phyloP scores from a whole-genome alignment of 2,888 invertebrate genomes.

The Yponomeuta sedellus region DNA sequence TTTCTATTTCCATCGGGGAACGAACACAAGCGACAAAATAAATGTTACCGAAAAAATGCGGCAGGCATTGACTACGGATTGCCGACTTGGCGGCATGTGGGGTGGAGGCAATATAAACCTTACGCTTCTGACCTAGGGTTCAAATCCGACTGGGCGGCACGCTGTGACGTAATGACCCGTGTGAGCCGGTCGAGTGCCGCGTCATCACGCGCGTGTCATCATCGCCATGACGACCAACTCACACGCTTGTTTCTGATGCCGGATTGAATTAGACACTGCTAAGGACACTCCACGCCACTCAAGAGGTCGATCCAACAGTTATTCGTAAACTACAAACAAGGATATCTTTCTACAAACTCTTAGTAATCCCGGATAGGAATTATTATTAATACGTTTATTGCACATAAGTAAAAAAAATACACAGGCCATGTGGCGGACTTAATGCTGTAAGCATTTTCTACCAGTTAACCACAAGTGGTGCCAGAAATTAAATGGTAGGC shows the following conservation, averaged over 20 bases:
- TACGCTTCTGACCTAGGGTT: slow-evolving; percentile 33
- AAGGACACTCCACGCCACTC: too few species aligned
- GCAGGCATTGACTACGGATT: background rate
- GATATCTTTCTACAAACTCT: too few species aligned
- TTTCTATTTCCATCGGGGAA: slow-evolving; percentile 1
- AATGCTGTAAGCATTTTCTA: too few species aligned
- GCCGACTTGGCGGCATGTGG: background rate
- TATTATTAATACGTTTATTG: too few species aligned
- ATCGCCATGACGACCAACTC: background rate
- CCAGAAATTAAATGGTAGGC: too few species aligned
- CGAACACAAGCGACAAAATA: slow-evolving; percentile 11
- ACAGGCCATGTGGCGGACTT: too few species aligned
- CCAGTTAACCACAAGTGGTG: too few species aligned
- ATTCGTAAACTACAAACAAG: too few species aligned
- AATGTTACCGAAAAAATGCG: slow-evolving; percentile 4
- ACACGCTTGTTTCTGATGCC: background rate
- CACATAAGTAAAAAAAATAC: too few species aligned
- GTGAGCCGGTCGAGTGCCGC: background rate
- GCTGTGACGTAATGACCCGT: background rate
- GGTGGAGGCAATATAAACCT: slow-evolving; percentile 21
- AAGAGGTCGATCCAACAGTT: too few species aligned
- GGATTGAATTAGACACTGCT: background rate
- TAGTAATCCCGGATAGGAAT: too few species aligned
- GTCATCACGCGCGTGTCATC: background rate
- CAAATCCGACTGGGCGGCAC: slow-evolving; percentile 23